Evolutionary conservation across 2,113 vertebrate species (phyloP).

Genomic region (Mesitornis unicolor): DNA sequence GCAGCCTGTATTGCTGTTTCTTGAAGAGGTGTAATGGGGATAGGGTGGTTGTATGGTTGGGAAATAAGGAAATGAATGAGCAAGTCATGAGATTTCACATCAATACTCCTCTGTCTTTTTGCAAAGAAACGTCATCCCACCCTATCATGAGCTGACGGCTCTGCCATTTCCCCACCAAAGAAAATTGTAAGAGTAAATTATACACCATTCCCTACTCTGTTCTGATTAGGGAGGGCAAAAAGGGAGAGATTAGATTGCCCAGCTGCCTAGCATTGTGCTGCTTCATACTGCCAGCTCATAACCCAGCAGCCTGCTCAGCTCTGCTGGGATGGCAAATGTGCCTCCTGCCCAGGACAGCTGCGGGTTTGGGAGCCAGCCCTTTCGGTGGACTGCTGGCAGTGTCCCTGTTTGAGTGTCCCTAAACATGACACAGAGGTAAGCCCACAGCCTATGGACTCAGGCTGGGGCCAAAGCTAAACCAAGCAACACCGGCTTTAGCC

Average conservation of each 20-base stretch:
- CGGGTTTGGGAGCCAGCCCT: not conserved
- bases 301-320: not conserved
- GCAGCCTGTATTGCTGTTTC: not conserved
- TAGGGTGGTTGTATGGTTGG: not conserved
- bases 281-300: not conserved
- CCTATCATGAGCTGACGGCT: not conserved
- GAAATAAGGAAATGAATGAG: not conserved
- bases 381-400: not conserved
- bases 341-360: not conserved
- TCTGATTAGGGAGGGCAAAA: not conserved
- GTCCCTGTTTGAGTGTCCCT: too few species aligned
- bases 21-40: not conserved
- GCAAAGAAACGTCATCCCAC: not conserved
- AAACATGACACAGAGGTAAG: too few species aligned
- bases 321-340: accelerated
- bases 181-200: not conserved
- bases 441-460: not conserved
- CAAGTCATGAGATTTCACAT: not conserved
- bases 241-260: not conserved
- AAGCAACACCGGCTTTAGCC: accelerated
- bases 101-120: not conserved
- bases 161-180: not conserved
- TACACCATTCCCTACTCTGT: not conserved
- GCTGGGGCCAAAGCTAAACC: not conserved
- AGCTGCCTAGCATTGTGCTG: not conserved